Base-by-base conservation (phyloP, 1,140 invertebrate species). In the Bactericera cockerelli region DNA sequence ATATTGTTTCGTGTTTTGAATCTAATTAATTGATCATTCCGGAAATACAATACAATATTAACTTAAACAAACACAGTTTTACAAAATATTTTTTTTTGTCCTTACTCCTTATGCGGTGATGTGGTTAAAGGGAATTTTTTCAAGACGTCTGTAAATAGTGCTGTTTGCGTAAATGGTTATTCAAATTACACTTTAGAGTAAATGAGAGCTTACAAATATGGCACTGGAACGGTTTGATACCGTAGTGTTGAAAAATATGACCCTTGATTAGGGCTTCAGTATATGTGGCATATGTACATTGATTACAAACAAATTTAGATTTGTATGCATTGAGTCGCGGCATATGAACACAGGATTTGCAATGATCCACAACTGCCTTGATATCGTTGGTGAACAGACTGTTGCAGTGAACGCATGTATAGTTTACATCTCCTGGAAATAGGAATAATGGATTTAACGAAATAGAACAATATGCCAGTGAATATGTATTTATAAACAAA, bases 211-310 rank as follows among this genome's bases (percentile, higher is more conserved):
- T 49, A 49, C 42, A 49, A 19, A 19, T 16, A 8, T 16, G n/a
- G 19, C 42, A 49, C 22, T 19, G n/a, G 22, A 49, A 49, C 19
- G 42, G 42, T 49, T 49, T 49, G n/a, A 49, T n/a, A 49, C 42
- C 42, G 22, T 19, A 49, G 19, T 49, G 42, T 49, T 22, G n/a
- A 19, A 49, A 49, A 10, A 49, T 49, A 49, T 49, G 42, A 6
- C n/a, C 42, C 19, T 4, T 49, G 22, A 49, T 49, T 4, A 19
- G n/a, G 19, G 42, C 42, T 49, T 22, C 42, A 4, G n/a, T 49
- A n/a, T 49, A 49, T 4, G 22, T 49, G 22, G n/a, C 22, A 22
- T 49, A 49, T 4, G 4, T n/a, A 49, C 42, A 49, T 16, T 16
- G 22, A n/a, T 19, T 49, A 49, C 42, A 49, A 16, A 49, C 42